phyloP scores from a whole-genome alignment of 2,797 vertebrate genomes.

The Kryptolebias ocellatus region DNA sequence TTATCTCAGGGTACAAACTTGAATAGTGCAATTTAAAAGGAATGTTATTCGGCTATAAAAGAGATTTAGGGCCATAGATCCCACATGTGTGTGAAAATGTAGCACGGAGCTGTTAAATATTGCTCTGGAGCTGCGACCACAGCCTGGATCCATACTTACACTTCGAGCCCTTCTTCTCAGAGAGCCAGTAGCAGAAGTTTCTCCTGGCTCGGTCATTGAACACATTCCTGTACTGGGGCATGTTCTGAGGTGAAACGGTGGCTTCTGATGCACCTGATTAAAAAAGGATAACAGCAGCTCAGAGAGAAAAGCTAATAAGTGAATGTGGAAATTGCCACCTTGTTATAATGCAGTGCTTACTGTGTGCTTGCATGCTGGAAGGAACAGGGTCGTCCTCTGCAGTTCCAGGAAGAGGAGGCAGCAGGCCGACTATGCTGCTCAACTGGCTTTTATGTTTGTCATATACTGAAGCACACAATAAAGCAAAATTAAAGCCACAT shows the following conservation, averaged over 20 bases:
- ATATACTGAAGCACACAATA: constrained; percentile 13
- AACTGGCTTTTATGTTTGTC: constrained; percentile 16
- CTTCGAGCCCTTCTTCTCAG: constrained; percentile 59
- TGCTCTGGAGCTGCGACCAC: constrained; percentile 7
- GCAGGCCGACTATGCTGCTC: constrained; percentile 5
- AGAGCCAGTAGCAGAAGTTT: constrained; percentile 71
- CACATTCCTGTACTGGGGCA: constrained; percentile 65
- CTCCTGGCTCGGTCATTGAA: constrained; percentile 68
- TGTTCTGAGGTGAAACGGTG: constrained; percentile 37
- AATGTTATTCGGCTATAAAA: constrained; percentile 4
- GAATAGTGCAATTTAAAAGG: not conserved
- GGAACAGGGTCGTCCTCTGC: constrained; percentile 7
- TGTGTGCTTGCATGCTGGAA: constrained; percentile 7
- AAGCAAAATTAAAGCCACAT: constrained; percentile 14
- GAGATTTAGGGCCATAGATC: constrained; percentile 7
- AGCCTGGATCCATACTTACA: constrained; percentile 51
- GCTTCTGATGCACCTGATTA: constrained; percentile 35
- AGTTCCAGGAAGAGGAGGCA: constrained; percentile 43
- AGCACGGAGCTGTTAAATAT: constrained; percentile 14
- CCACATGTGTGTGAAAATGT: constrained; percentile 18
- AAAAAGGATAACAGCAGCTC: not conserved
- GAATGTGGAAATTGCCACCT: not conserved
- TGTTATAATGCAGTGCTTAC: constrained; percentile 25
- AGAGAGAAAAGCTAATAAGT: not conserved
- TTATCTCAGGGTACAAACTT: not conserved